Conservation (phyloP, 2,888 invertebrate genomes). For the Thera britannica region DNA sequence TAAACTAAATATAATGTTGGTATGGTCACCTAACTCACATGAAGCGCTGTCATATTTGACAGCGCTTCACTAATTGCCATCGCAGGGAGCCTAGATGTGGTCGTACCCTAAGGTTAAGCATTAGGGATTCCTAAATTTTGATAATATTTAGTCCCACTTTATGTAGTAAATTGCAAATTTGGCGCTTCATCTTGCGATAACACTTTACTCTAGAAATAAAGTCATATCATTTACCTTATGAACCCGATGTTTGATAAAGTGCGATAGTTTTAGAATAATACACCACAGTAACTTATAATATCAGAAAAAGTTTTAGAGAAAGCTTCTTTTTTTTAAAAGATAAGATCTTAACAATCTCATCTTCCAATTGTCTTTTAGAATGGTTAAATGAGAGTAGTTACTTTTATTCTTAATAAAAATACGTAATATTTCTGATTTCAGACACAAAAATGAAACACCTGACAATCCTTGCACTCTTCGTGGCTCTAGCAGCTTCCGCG, state of each 20-base stretch:
- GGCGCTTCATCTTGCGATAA: background rate
- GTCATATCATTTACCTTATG: background rate
- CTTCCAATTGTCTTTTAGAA: too few species aligned
- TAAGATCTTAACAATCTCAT: too few species aligned
- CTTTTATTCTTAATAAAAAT: background rate
- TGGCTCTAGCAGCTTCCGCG: slow-evolving; percentile 34
- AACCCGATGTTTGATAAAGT: background rate
- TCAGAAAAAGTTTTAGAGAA: too few species aligned
- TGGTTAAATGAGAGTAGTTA: too few species aligned
- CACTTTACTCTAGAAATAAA: background rate
- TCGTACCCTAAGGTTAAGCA: too few species aligned
- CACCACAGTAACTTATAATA: background rate
- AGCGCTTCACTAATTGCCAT: too few species aligned
- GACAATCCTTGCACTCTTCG: slow-evolving; percentile 17
- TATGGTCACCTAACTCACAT: too few species aligned
- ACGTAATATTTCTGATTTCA: slow-evolving; percentile 24
- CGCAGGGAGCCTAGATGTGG: too few species aligned
- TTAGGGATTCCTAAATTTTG: background rate
- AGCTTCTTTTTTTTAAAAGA: too few species aligned
- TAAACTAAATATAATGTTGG: too few species aligned
- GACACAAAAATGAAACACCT: slow-evolving; percentile 37
- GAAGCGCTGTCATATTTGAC: too few species aligned
- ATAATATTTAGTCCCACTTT: background rate
- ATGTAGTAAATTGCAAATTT: background rate
- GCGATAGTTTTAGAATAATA: background rate